Evolutionary conservation across 2,113 vertebrate species (phyloP).

Genomic region (Oncorhynchus mykiss): DNA sequence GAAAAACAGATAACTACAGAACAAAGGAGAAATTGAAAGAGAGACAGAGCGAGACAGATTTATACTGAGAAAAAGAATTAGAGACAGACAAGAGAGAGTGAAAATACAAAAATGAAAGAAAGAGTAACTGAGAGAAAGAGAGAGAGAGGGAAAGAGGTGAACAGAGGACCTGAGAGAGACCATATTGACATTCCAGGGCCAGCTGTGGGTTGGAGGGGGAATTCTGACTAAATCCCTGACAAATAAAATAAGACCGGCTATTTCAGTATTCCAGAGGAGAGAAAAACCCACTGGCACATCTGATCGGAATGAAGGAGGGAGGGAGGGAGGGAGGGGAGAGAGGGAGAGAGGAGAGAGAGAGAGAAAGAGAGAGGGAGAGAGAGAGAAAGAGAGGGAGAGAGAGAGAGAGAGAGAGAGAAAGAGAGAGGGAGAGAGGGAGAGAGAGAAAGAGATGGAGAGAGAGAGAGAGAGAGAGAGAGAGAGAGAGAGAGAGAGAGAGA

Average conservation of each 20-base stretch:
- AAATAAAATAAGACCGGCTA: conserved; percentile 68
- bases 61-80: too few species aligned
- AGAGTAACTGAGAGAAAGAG: conserved; percentile 31
- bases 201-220: conserved; percentile 77
- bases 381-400: conserved; percentile 4
- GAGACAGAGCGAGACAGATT: too few species aligned
- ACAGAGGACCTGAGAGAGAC: conserved; percentile 56
- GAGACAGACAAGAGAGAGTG: too few species aligned
- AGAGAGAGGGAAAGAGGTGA: conserved; percentile 54
- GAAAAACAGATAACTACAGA: too few species aligned
- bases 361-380: conserved; percentile 45
- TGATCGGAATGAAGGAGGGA: conserved; percentile 43
- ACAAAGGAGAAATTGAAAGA: too few species aligned
- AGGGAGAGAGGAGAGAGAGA: not conserved
- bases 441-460: conserved; percentile 35
- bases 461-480: conserved; percentile 16
- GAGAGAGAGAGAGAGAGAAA: conserved; percentile 45
- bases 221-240: conserved; percentile 69
- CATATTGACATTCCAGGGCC: conserved; percentile 71
- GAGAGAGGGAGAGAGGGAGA: not conserved
- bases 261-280: conserved; percentile 56
- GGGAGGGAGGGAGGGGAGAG: conserved; percentile 17
- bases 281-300: conserved; percentile 52
- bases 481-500: too few species aligned
- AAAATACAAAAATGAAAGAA: too few species aligned